Percentiles rank a stretch among this genome's conserved stretches.
Conservation (phyloP, 37 sponge, comb jelly and placozoan genomes). For the Haliclona indistincta region DNA sequence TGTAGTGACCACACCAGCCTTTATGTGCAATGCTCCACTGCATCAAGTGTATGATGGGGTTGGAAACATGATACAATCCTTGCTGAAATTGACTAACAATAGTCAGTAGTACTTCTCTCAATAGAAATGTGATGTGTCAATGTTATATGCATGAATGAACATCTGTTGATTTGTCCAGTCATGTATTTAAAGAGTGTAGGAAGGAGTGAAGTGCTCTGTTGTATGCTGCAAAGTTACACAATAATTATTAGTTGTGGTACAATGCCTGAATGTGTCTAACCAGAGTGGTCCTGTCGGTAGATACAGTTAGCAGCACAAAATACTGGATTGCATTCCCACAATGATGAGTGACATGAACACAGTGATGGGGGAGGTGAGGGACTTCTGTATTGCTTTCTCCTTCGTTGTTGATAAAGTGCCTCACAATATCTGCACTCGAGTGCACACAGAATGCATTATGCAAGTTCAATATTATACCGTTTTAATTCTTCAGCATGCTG, state of each 20-base stretch:
- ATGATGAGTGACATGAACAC: conserved; percentile 61
- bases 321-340: conserved; percentile 76
- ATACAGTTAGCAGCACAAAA: conserved; percentile 89
- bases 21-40: conserved; percentile 83
- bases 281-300: conserved; percentile 69
- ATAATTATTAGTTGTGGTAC: background rate
- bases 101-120: too few relatives aligned
- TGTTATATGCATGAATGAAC: too few relatives aligned
- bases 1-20: conserved; percentile 90
- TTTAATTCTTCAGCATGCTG: background rate
- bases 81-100: conserved; percentile 28
- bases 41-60: conserved; percentile 84
- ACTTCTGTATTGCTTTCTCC: conserved; percentile 28
- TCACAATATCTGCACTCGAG: conserved; percentile 26
- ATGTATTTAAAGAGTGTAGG: conserved; percentile 33
- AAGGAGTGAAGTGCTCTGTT: conserved; percentile 52
- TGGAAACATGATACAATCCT: conserved; percentile 64
- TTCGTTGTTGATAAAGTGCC: conserved; percentile 61
- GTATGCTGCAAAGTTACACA: conserved; percentile 30
- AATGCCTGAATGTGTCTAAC: conserved; percentile 4
- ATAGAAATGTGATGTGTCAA: too few relatives aligned
- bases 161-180: too few relatives aligned
- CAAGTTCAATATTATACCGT: background rate
- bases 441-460: background rate
- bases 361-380: conserved; percentile 55